Conservation (phyloP, 2,888 invertebrate species). For the Lacanobia oleracea region DNA sequence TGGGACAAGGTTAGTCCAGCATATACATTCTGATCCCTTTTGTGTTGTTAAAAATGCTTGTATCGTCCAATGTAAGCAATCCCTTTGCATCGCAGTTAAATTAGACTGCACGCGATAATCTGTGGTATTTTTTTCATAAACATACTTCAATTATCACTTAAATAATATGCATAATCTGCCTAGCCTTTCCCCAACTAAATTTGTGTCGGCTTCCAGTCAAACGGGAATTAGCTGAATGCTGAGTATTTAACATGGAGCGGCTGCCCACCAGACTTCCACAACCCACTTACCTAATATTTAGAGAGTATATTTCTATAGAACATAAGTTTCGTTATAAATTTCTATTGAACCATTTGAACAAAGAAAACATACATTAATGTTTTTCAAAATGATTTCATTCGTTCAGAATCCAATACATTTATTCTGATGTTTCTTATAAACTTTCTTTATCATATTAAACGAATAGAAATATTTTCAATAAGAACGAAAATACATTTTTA, state of each 20-base stretch:
- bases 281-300: not conserved
- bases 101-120: not conserved
- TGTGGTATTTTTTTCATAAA: not conserved
- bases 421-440: slow-evolving; percentile 8
- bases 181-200: too few species aligned
- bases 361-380: not conserved
- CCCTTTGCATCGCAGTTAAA: too few species aligned
- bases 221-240: too few species aligned
- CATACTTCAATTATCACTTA: too few species aligned
- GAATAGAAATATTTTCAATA: slow-evolving; percentile 18
- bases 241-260: too few species aligned
- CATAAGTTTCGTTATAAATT: not conserved
- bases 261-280: too few species aligned
- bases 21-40: too few species aligned
- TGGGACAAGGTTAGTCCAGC: too few species aligned
- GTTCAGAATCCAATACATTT: slow-evolving; percentile 2
- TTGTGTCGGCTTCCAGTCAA: too few species aligned
- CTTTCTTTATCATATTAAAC: slow-evolving; percentile 16
- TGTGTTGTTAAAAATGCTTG: too few species aligned
- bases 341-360: not conserved
- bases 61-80: too few species aligned
- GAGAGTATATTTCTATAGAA: not conserved
- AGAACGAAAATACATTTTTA: not conserved
- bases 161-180: too few species aligned
- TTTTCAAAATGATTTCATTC: not conserved